These are phyloP conservation scores for Reticulitermes speratus DNA, from an alignment of 1,140 invertebrate genomes.

Conservation along the genomic window DNA sequence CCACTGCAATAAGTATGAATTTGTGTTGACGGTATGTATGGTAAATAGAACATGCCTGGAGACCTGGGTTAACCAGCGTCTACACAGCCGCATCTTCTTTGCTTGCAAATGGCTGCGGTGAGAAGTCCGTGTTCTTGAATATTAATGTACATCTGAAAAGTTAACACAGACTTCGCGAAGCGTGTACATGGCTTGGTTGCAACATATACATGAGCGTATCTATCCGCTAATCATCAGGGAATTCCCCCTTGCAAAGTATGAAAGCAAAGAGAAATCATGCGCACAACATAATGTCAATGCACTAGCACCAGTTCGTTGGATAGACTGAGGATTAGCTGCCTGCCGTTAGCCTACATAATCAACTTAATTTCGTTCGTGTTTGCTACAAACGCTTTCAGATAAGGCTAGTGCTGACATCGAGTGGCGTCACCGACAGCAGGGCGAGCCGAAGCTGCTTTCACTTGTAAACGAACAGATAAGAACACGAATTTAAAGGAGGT, in stretches of 20 bases:
- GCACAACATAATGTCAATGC: neutral
- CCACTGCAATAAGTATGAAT: neutral
- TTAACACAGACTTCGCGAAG: slow-evolving; percentile 9
- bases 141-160: slow-evolving; percentile 10
- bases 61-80: neutral
- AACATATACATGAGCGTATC: neutral
- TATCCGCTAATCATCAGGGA: neutral
- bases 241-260: neutral
- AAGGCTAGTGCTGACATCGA: too few relatives aligned
- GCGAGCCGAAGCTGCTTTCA: too few relatives aligned
- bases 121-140: neutral
- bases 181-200: neutral
- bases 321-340: neutral
- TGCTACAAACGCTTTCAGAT: too few relatives aligned
- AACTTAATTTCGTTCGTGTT: neutral
- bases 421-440: too few relatives aligned
- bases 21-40: neutral
- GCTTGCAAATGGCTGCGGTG: neutral
- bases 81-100: neutral
- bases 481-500: too few relatives aligned
- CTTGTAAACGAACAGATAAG: too few relatives aligned
- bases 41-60: neutral
- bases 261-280: neutral
- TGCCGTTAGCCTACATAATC: neutral
- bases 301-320: neutral